Evolutionary conservation across 2,797 vertebrate genomes (phyloP).

Genomic region (Intellagama lesueurii): DNA sequence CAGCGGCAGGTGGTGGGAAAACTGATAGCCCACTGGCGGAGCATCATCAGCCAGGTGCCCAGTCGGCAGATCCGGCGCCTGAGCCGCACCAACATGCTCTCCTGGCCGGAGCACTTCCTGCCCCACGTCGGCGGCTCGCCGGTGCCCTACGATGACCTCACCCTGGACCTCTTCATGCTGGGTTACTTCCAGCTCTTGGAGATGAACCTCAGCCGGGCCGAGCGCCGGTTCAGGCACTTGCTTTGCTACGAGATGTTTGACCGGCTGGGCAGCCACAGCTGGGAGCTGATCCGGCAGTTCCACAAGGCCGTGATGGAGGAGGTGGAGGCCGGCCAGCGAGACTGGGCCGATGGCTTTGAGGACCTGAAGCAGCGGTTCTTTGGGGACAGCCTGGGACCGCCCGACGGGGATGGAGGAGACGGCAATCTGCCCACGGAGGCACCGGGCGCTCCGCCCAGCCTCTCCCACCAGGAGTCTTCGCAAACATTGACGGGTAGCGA

Average conservation of each 20-base stretch:
- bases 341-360: conserved; percentile 92
- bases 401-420: neutral
- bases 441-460: conserved; percentile 21
- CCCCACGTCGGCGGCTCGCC: conserved; percentile 86
- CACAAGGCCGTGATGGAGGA: conserved; percentile 90
- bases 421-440: conserved; percentile 12
- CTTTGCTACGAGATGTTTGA: conserved; percentile 99
- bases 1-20: conserved; percentile 88
- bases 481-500: conserved; percentile 1
- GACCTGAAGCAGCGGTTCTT: conserved; percentile 92
- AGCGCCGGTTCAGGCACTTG: conserved; percentile 94
- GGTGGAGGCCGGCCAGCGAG: conserved; percentile 85
- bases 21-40: conserved; percentile 91
- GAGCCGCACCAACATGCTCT: conserved; percentile 86
- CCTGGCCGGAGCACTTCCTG: conserved; percentile 97
- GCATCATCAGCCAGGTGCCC: conserved; percentile 88
- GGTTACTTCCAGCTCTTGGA: conserved; percentile 98
- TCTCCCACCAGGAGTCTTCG: conserved; percentile 51
- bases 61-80: conserved; percentile 84
- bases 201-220: conserved; percentile 91
- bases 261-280: conserved; percentile 90
- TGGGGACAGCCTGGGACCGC: conserved; percentile 72
- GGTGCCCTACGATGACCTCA: conserved; percentile 88
- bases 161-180: conserved; percentile 97
- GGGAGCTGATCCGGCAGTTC: conserved; percentile 91